Evolutionary conservation across 1,140 invertebrate species (phyloP).

Genomic region (Drosophila guanche): DNA sequence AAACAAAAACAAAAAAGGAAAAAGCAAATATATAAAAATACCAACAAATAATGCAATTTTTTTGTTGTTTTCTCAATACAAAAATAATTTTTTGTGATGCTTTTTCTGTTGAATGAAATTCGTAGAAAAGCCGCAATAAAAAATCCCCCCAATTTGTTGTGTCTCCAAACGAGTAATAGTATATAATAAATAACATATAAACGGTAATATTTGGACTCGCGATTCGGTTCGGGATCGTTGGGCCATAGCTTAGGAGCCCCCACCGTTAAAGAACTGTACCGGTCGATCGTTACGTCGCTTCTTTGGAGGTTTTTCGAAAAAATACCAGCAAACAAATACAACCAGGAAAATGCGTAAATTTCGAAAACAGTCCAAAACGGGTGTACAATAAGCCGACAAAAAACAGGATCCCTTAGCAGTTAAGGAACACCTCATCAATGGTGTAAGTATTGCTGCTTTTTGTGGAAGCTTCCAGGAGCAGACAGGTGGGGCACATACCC

Average conservation of each 20-base stretch:
- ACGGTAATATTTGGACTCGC: constrained; percentile 48
- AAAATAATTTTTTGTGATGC: constrained; percentile 57
- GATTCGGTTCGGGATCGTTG: constrained; percentile 19
- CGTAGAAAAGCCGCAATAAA: constrained; percentile 40
- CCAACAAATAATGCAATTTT: constrained; percentile 56
- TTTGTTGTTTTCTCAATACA: constrained; percentile 67
- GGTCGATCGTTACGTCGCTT: constrained; percentile 17
- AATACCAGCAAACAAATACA: constrained; percentile 1
- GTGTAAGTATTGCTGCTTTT: constrained; percentile 51
- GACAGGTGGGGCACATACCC: constrained; percentile 2
- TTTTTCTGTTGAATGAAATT: constrained; percentile 66
- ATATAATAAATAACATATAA: constrained; percentile 24
- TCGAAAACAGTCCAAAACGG: constrained; percentile 70
- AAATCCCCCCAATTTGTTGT: constrained; percentile 3
- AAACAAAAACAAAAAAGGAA: constrained; percentile 58
- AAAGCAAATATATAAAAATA: constrained; percentile 54
- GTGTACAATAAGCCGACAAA: constrained; percentile 41
- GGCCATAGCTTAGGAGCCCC: too few relatives aligned
- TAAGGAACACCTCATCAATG: constrained; percentile 50
- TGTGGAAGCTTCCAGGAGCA: constrained; percentile 9
- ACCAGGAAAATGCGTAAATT: constrained; percentile 50
- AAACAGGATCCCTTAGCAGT: constrained; percentile 27
- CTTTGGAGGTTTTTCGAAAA: constrained; percentile 58
- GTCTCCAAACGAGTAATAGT: constrained; percentile 25
- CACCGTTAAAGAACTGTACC: constrained; percentile 38